Base-by-base conservation (phyloP, 2,888 invertebrate species). In the Fragum sueziense region DNA sequence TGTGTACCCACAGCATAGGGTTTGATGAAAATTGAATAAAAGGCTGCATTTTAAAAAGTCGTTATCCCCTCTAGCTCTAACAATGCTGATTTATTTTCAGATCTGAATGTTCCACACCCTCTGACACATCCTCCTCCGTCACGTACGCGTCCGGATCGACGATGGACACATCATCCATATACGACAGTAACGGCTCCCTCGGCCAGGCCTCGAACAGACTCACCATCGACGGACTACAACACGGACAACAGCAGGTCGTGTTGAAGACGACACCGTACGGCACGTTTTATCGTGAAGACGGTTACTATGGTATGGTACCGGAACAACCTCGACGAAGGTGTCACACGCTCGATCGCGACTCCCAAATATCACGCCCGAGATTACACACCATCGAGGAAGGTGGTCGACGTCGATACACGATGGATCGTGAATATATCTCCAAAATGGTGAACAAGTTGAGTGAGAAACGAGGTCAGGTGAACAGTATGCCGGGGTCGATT, bases 201-300 rank as follows among this genome's bases (percentile, higher is more conserved):
- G 76, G 80, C 17, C 71, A 78, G 20, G 73, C 77, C 14, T 85
- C 80, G 51, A 71, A 52, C 47, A 54, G 88, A 25, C 80, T 87
- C 57, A 75, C 86, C 0, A 67, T 52, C 22, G 69, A 54, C 75
- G 54, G 86, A 20, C 59, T 82, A 7, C 74, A 51, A 34, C 41
- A 65, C 9, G 72, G 84, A 14, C 88, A 86, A 27, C 89, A 89
- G 68, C 88, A 88, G 82, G 84, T 89, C 59, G 88, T 91, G 11
- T 76, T 91, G n/a, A 88, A 89, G 69, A n/a, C n/a, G n/a, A 91
- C 90, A 14, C 90, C 91, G 0, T 90, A 90, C 61, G 91, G 91
- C 7, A 89, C 89, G 25, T 91, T 91, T 73, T 89, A 88, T 81
- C 88, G 89, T 25, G 90, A 91, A 71, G 90, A 90, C 57, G 89